A percentile compares a stretch with the other conserved stretches of the same genome.
These are phyloP conservation scores for Rhadinocentrus ornatus DNA, from an alignment of 2,797 vertebrate species.

Conservation along the genomic window DNA sequence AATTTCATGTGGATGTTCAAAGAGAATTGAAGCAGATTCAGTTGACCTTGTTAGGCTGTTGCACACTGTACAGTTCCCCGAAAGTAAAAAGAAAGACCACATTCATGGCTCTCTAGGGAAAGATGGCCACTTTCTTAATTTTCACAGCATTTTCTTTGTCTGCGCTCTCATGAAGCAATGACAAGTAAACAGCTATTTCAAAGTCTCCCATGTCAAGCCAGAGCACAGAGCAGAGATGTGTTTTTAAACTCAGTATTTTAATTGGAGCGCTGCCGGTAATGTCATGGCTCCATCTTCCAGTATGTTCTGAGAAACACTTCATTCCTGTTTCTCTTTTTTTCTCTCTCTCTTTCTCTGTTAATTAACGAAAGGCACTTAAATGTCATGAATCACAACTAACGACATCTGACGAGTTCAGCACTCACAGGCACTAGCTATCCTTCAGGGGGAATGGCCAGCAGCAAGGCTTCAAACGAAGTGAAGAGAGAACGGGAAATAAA, in stretches of 20 bases:
- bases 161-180: slow-evolving; percentile 34
- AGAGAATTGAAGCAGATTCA: slow-evolving; percentile 20
- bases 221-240: slow-evolving; percentile 41
- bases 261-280: slow-evolving; percentile 73
- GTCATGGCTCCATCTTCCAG: slow-evolving; percentile 68
- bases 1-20: slow-evolving; percentile 35
- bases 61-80: background rate
- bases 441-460: slow-evolving; percentile 63
- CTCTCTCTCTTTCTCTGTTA: slow-evolving; percentile 53
- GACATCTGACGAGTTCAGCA: slow-evolving; percentile 69
- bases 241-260: slow-evolving; percentile 74
- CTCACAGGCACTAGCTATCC: slow-evolving; percentile 51
- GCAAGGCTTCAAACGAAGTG: slow-evolving; percentile 65
- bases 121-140: slow-evolving; percentile 27
- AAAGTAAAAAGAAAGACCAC: slow-evolving; percentile 25
- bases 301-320: slow-evolving; percentile 65
- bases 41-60: slow-evolving; percentile 34
- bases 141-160: slow-evolving; percentile 27
- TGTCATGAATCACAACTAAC: slow-evolving; percentile 76
- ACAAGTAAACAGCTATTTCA: slow-evolving; percentile 53
- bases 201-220: slow-evolving; percentile 38
- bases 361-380: slow-evolving; percentile 78
- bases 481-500: slow-evolving; percentile 2
- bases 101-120: background rate
- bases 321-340: slow-evolving; percentile 29